These are phyloP conservation scores for Ellobius talpinus DNA, from an alignment of 2,113 vertebrate genomes.

Conservation along the genomic window DNA sequence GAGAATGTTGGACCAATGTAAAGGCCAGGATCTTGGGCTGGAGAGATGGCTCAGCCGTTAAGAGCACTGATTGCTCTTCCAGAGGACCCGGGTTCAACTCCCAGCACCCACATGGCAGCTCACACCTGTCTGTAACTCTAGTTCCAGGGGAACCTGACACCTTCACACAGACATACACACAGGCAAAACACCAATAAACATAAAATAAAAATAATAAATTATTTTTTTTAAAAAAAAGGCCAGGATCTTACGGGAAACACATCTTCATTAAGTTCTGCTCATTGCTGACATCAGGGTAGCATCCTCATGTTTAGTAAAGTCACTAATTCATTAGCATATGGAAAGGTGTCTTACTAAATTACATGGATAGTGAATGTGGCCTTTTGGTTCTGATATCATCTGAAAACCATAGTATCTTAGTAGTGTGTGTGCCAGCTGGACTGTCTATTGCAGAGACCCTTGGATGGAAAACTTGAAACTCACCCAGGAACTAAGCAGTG, in stretches of 20 bases:
- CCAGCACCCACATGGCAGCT: no score
- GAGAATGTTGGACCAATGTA: constrained; percentile 57
- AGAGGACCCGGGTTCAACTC: no score
- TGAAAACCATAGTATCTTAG: constrained; percentile 1
- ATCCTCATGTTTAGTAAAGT: constrained; percentile 60
- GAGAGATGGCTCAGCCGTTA: no score
- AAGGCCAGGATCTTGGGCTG: no score
- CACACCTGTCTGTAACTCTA: no score
- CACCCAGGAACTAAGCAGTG: constrained; percentile 51
- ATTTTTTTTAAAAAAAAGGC: no score
- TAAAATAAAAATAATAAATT: no score
- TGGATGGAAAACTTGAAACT: constrained; percentile 50
- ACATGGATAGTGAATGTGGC: constrained; percentile 61
- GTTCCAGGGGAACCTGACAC: no score
- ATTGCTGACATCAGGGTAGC: constrained; percentile 39
- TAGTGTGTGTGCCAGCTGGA: background rate
- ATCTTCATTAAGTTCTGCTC: constrained; percentile 66
- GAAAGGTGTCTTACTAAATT: constrained; percentile 65
- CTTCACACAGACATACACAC: no score
- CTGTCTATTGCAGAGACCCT: background rate
- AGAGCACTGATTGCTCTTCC: no score
- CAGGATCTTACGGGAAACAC: constrained; percentile 42
- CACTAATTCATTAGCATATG: constrained; percentile 48
- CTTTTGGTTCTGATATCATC: constrained; percentile 45
- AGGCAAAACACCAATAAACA: no score